phyloP scores from a whole-genome alignment of 2,113 vertebrate genomes.

The Gorsachius goisagi region DNA sequence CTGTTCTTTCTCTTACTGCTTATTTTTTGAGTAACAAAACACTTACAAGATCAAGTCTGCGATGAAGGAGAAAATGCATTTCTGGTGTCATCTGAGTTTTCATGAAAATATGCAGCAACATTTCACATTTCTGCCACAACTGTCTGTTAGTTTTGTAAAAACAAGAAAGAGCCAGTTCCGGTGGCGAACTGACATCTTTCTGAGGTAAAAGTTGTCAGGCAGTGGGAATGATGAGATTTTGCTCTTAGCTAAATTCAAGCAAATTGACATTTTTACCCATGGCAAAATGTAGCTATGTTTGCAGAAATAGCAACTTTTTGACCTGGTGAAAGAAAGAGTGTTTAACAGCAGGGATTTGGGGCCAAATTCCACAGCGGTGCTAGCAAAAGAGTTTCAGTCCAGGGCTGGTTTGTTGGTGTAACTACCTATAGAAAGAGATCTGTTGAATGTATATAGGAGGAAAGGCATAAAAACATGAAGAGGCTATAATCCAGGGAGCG shows the following conservation, averaged over 20 bases:
- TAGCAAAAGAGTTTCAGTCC: not conserved
- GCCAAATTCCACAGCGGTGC: not conserved
- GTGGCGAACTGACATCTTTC: not conserved
- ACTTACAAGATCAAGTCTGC: not conserved
- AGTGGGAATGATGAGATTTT: conserved; percentile 17
- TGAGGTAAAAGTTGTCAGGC: conserved; percentile 10
- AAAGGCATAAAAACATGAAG: not conserved
- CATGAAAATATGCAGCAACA: not conserved
- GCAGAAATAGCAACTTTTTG: not conserved
- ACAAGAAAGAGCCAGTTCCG: not conserved
- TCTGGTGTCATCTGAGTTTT: not conserved
- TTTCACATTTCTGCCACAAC: not conserved
- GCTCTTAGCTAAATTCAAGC: conserved; percentile 51
- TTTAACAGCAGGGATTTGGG: not conserved
- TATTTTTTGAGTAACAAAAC: not conserved
- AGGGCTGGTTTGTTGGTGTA: not conserved
- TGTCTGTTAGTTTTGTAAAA: not conserved
- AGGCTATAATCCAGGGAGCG: not conserved
- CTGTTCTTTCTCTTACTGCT: not conserved
- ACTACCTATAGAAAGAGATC: not conserved
- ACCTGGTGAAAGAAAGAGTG: not conserved
- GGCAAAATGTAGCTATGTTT: not conserved
- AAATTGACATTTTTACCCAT: conserved; percentile 38
- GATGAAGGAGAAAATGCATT: not conserved
- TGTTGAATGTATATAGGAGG: not conserved